Percentiles rank a stretch among this genome's conserved stretches.
Conservation (phyloP, 2,113 vertebrate genomes). For the Scortum barcoo region DNA sequence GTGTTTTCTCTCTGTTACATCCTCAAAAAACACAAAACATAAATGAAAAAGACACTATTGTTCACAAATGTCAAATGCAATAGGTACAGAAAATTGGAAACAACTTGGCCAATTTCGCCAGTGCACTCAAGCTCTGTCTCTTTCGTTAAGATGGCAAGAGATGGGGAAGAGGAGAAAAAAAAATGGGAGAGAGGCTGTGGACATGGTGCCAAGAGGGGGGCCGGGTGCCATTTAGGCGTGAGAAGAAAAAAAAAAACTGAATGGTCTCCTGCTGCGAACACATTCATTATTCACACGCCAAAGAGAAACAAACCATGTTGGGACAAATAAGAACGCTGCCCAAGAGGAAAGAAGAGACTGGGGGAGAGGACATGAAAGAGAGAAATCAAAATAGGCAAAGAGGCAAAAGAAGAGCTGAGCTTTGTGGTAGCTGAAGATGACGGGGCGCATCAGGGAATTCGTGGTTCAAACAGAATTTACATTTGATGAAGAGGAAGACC, state of each 20-base stretch:
- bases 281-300: slow-evolving; percentile 64
- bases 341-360: slow-evolving; percentile 15
- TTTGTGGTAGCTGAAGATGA: not conserved
- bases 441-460: not conserved
- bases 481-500: slow-evolving; percentile 12
- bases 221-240: slow-evolving; percentile 42
- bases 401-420: not conserved
- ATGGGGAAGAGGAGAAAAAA: not conserved
- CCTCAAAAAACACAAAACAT: slow-evolving; percentile 2
- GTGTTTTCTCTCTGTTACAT: slow-evolving; percentile 1
- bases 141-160: slow-evolving; percentile 16
- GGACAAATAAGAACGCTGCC: slow-evolving; percentile 55
- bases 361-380: not conserved
- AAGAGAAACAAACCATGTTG: slow-evolving; percentile 47
- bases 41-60: slow-evolving; percentile 20
- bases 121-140: not conserved
- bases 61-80: slow-evolving; percentile 33
- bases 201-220: slow-evolving; percentile 7
- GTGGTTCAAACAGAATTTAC: not conserved
- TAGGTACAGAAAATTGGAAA: slow-evolving; percentile 29
- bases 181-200: slow-evolving; percentile 1
- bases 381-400: slow-evolving; percentile 11
- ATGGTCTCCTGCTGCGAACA: slow-evolving; percentile 44
- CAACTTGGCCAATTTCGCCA: slow-evolving; percentile 36
- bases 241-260: slow-evolving; percentile 59